Percentiles rank a stretch among this genome's conserved stretches.
These are phyloP conservation scores for Carabus problematicus DNA, from an alignment of 2,888 invertebrate genomes.

Conservation along the genomic window DNA sequence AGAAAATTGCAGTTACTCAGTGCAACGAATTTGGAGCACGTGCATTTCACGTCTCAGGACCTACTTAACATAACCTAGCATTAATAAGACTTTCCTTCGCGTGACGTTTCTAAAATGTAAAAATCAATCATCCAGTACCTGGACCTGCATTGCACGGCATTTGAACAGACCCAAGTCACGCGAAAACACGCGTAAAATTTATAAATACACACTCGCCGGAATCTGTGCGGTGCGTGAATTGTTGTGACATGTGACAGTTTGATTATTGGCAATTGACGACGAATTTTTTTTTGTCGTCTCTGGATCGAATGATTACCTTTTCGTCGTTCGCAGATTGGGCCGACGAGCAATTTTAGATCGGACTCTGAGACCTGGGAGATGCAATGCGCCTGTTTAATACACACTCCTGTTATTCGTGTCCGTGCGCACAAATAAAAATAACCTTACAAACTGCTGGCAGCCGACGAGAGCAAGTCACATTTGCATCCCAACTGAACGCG, in stretches of 20 bases:
- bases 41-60: too few species aligned
- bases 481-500: conserved; percentile 31
- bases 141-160: conserved; percentile 29
- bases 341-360: conserved; percentile 37
- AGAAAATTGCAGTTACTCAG: too few species aligned
- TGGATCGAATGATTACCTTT: not conserved
- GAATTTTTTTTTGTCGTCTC: not conserved
- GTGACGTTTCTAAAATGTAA: conserved; percentile 25
- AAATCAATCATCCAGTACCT: conserved; percentile 35
- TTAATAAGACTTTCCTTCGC: conserved; percentile 18
- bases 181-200: not conserved
- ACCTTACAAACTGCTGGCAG: conserved; percentile 8
- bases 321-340: not conserved
- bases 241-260: not conserved
- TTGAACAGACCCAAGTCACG: conserved; percentile 5
- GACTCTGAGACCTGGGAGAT: conserved; percentile 33
- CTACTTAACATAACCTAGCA: conserved; percentile 1
- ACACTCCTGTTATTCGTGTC: conserved; percentile 23
- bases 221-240: not conserved
- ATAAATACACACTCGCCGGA: not conserved
- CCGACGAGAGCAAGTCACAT: conserved; percentile 9
- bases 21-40: too few species aligned
- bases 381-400: conserved; percentile 20
- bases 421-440: conserved; percentile 38
- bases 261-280: conserved; percentile 9